Conservation (phyloP, 2,797 vertebrate genomes). For the Philypnodon macrostomus region DNA sequence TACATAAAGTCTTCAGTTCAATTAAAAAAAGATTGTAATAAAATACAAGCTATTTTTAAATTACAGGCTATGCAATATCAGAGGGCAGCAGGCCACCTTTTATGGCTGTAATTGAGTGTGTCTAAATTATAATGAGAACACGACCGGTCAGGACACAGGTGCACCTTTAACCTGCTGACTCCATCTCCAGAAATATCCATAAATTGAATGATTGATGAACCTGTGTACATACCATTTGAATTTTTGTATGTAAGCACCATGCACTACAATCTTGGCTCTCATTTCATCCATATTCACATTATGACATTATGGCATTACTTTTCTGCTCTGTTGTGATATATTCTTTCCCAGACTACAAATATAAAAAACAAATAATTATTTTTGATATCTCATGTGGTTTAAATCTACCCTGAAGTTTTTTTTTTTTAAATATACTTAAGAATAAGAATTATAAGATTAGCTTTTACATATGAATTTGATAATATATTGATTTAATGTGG, state of each 20-base stretch:
- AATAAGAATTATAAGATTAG: not conserved
- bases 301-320: not conserved
- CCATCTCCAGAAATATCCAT: not conserved
- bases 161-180: conserved; percentile 26
- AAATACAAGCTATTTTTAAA: not conserved
- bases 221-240: no score
- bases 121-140: conserved; percentile 38
- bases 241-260: no score
- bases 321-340: conserved; percentile 23
- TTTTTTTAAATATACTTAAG: no score
- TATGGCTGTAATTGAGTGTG: conserved; percentile 10
- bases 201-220: no score
- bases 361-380: conserved; percentile 49
- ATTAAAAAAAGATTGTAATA: conserved; percentile 2
- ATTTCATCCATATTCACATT: conserved; percentile 19
- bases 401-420: no score
- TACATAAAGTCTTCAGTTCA: not conserved
- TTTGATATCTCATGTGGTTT: no score
- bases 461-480: conserved; percentile 21
- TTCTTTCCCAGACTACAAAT: conserved; percentile 39
- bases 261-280: no score
- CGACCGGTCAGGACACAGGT: conserved; percentile 32
- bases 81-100: conserved; percentile 24
- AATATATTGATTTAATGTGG: conserved; percentile 1
- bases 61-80: conserved; percentile 6